phyloP scores from a whole-genome alignment of 2,797 vertebrate species.

The Mionectes olivaceus region DNA sequence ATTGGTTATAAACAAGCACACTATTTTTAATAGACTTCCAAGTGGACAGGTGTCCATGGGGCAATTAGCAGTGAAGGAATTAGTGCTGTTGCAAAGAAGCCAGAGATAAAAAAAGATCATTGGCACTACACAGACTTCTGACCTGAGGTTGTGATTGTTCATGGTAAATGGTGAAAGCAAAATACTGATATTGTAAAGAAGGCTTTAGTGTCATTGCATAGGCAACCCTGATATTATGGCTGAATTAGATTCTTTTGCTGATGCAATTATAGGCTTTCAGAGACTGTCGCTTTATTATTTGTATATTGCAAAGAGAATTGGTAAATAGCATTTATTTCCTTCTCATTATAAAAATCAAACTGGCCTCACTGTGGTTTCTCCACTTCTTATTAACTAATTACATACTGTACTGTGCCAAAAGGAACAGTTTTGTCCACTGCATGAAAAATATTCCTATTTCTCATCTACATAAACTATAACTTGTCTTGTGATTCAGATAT shows the following conservation, averaged over 20 bases:
- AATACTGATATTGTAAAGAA: not conserved
- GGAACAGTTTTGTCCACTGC: not conserved
- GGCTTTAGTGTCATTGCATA: not conserved
- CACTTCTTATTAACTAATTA: not conserved
- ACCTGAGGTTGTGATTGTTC: not conserved
- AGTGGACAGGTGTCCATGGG: not conserved
- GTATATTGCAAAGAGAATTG: not conserved
- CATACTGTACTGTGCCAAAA: not conserved
- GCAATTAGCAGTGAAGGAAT: constrained; percentile 17
- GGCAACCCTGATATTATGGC: not conserved
- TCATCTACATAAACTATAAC: not conserved
- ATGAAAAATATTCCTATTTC: not conserved
- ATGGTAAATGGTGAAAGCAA: not conserved
- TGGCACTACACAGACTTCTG: not conserved
- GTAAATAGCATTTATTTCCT: constrained; percentile 12
- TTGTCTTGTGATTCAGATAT: not conserved
- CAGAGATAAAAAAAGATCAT: not conserved
- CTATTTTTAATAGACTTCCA: constrained; percentile 1
- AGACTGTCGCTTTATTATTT: not conserved
- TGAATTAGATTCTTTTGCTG: constrained; percentile 9
- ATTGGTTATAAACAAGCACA: not conserved
- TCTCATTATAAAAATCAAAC: not conserved
- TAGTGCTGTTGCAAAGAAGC: not conserved
- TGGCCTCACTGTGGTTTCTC: not conserved
- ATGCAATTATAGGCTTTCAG: not conserved